A percentile compares a stretch with the other conserved stretches of the same genome.
Evolutionary conservation across 1,140 invertebrate species (phyloP).

Genomic region (Diorhabda sublineata): DNA sequence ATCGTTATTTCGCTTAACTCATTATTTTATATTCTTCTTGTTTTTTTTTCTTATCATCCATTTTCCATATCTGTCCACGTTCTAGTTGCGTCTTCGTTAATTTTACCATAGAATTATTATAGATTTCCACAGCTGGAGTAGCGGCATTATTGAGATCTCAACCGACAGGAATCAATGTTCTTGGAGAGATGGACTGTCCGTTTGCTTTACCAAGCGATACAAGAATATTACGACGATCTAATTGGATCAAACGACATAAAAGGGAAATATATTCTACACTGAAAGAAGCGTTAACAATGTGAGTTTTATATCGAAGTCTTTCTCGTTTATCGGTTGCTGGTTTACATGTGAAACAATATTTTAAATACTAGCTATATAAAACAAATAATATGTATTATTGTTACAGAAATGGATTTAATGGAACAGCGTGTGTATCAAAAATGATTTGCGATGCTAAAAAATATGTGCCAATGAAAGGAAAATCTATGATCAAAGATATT

Average conservation of each 20-base stretch:
- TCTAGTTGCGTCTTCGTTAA: too few species aligned
- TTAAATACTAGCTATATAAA: too few species aligned
- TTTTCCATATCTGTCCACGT: too few species aligned
- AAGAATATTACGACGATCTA: slow-evolving; percentile 16
- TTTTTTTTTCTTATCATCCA: too few species aligned
- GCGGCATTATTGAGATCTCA: slow-evolving; percentile 33
- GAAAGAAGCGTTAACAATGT: slow-evolving; percentile 22
- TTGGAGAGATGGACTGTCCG: slow-evolving; percentile 35
- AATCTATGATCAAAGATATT: slow-evolving; percentile 63
- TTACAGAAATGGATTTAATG: slow-evolving; percentile 59
- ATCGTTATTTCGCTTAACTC: too few species aligned
- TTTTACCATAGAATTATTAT: slow-evolving; percentile 16
- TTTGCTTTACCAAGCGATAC: slow-evolving; percentile 36
- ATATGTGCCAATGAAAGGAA: slow-evolving; percentile 54
- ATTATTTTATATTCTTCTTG: too few species aligned
- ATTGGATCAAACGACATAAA: slow-evolving; percentile 22
- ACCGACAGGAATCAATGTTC: slow-evolving; percentile 31
- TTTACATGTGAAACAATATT: too few species aligned
- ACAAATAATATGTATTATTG: too few species aligned
- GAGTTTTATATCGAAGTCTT: background rate
- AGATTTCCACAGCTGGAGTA: slow-evolving; percentile 33
- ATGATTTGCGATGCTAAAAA: slow-evolving; percentile 63
- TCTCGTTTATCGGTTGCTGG: too few species aligned
- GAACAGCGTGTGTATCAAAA: slow-evolving; percentile 60
- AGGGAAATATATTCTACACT: slow-evolving; percentile 24